These are phyloP conservation scores for Cyphomyrus plagiostoma DNA, from an alignment of 2,113 vertebrate genomes.

Conservation along the genomic window DNA sequence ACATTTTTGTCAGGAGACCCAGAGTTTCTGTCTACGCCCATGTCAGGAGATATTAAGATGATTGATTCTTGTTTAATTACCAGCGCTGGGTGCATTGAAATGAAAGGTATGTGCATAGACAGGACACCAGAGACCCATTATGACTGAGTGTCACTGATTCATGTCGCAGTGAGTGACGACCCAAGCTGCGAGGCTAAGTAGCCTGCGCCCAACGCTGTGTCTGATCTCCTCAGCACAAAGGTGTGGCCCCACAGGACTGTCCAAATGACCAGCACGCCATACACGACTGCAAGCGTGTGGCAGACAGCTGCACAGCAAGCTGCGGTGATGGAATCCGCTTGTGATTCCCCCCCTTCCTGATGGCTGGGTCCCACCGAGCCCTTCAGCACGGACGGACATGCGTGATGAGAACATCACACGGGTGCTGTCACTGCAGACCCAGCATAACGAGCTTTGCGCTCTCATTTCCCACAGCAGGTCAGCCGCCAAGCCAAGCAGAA, in stretches of 20 bases:
- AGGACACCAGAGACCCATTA: not conserved
- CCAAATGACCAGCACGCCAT: not conserved
- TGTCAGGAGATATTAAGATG: not conserved
- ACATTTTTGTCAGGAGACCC: not conserved
- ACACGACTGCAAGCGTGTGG: not conserved
- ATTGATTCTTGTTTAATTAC: slow-evolving; percentile 8
- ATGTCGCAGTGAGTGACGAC: not conserved
- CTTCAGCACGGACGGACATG: not conserved
- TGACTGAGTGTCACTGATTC: not conserved
- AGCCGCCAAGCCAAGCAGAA: not conserved
- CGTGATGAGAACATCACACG: not conserved
- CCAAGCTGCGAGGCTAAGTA: not conserved
- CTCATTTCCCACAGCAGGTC: not conserved
- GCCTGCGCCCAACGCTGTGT: not conserved
- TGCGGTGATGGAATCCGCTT: not conserved
- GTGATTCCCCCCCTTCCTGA: not conserved
- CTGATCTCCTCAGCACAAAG: not conserved
- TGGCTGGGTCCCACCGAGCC: not conserved
- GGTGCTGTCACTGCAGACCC: not conserved
- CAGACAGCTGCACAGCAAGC: not conserved
- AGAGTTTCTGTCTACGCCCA: not conserved
- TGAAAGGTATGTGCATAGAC: not conserved
- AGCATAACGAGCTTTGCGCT: not conserved
- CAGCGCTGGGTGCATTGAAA: not conserved
- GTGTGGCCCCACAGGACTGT: not conserved